These are phyloP conservation scores for Gymnocypris eckloni DNA, from an alignment of 2,797 vertebrate species.

Conservation along the genomic window DNA sequence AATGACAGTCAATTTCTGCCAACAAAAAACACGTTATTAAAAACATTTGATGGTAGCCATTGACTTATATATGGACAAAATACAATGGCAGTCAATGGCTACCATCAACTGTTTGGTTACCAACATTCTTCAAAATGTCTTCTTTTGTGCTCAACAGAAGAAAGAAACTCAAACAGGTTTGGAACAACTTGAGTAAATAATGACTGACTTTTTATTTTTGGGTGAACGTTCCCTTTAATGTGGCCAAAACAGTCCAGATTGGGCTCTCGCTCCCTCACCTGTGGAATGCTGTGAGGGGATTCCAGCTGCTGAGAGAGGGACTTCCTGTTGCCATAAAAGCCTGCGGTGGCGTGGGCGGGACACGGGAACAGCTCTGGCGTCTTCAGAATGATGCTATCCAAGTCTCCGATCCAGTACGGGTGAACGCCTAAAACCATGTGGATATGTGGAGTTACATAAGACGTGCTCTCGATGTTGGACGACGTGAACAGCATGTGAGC, in stretches of 20 bases:
- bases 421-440: constrained; percentile 77
- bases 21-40: too few species aligned
- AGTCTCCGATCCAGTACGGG: constrained; percentile 81
- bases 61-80: neutral
- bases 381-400: constrained; percentile 71
- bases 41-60: neutral
- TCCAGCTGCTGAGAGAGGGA: constrained; percentile 94
- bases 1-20: too few species aligned
- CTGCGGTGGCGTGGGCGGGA: constrained; percentile 62
- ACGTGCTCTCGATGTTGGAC: neutral
- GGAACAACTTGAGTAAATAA: neutral
- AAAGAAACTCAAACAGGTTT: neutral
- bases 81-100: neutral
- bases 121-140: neutral
- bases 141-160: neutral
- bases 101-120: neutral
- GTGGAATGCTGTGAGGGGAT: constrained; percentile 69
- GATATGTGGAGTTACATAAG: constrained; percentile 43
- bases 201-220: neutral
- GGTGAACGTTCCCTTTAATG: neutral
- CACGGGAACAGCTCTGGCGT: constrained; percentile 64
- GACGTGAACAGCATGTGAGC: neutral
- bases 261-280: constrained; percentile 69
- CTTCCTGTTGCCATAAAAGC: constrained; percentile 84
- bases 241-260: neutral